Evolutionary conservation across 2,113 vertebrate genomes (phyloP).

Genomic region (Rhea pennata): DNA sequence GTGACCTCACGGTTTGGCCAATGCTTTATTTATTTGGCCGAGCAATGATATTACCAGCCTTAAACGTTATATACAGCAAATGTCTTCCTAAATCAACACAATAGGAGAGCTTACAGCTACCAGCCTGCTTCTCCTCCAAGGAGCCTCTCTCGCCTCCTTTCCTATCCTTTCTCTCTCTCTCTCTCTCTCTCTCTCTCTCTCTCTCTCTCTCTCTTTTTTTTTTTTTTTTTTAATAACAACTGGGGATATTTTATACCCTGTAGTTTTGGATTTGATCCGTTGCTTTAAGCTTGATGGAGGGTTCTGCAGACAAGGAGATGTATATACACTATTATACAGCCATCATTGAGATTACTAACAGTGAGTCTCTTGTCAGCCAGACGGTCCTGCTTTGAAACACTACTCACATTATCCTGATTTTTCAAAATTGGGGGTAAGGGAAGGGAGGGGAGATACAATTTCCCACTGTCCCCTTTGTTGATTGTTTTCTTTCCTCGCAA

Average conservation of each 20-base stretch:
- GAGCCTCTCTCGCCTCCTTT: not conserved
- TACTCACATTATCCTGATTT: conserved; percentile 46
- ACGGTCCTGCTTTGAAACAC: conserved; percentile 62
- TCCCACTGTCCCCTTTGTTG: conserved; percentile 45
- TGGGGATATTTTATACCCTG: conserved; percentile 73
- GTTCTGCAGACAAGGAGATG: conserved; percentile 71
- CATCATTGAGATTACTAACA: conserved; percentile 75
- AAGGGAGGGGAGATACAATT: not conserved
- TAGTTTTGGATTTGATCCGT: conserved; percentile 81
- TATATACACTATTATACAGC: conserved; percentile 74
- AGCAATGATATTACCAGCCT: conserved; percentile 86
- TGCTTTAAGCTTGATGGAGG: conserved; percentile 80
- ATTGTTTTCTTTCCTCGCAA: conserved; percentile 64
- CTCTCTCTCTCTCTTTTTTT: conserved; percentile 23
- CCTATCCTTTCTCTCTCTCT: conserved; percentile 38
- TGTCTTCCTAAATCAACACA: conserved; percentile 92
- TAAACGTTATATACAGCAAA: conserved; percentile 90
- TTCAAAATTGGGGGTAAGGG: conserved; percentile 36
- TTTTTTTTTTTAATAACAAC: conserved; percentile 43
- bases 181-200: conserved; percentile 56
- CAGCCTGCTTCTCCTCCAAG: conserved; percentile 71
- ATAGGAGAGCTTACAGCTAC: conserved; percentile 84
- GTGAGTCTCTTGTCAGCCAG: conserved; percentile 66
- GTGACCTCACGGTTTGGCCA: conserved; percentile 84
- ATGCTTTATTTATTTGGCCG: conserved; percentile 87